These are phyloP conservation scores for Peromyscus leucopus DNA, from an alignment of 2,113 vertebrate species.

Conservation along the genomic window DNA sequence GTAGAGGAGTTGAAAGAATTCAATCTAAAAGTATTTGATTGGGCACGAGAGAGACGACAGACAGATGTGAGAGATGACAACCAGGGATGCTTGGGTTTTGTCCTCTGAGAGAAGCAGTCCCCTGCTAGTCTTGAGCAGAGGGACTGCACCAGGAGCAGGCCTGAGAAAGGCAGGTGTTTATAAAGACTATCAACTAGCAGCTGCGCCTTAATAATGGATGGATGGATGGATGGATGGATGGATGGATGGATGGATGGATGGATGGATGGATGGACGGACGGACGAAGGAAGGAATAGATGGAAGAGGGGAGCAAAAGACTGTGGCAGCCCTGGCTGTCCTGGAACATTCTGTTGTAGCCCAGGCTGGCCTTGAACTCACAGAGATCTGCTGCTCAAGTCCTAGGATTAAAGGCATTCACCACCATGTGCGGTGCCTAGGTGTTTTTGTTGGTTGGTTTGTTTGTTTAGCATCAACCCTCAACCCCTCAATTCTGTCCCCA, in stretches of 20 bases:
- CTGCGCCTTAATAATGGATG: not conserved
- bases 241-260: not conserved
- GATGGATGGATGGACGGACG: no score
- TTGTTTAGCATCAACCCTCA: not conserved
- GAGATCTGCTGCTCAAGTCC: not conserved
- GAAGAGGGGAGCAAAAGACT: not conserved
- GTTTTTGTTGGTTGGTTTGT: not conserved
- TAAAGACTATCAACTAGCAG: not conserved
- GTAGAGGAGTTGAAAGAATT: not conserved
- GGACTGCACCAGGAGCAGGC: not conserved
- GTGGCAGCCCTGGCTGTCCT: not conserved
- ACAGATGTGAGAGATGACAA: not conserved
- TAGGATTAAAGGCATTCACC: not conserved
- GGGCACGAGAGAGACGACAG: not conserved
- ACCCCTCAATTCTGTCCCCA: not conserved
- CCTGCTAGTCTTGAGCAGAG: not conserved
- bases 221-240: fast-evolving
- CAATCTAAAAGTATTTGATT: not conserved
- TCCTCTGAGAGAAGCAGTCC: not conserved
- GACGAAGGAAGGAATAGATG: not conserved
- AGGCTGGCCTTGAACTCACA: not conserved
- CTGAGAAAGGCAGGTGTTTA: not conserved
- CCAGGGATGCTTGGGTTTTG: not conserved
- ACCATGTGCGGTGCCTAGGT: not conserved
- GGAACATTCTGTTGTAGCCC: not conserved